Percentiles rank a stretch among this genome's conserved stretches.
Conservation (phyloP, 2,113 vertebrate species). For the Apteryx owenii region DNA sequence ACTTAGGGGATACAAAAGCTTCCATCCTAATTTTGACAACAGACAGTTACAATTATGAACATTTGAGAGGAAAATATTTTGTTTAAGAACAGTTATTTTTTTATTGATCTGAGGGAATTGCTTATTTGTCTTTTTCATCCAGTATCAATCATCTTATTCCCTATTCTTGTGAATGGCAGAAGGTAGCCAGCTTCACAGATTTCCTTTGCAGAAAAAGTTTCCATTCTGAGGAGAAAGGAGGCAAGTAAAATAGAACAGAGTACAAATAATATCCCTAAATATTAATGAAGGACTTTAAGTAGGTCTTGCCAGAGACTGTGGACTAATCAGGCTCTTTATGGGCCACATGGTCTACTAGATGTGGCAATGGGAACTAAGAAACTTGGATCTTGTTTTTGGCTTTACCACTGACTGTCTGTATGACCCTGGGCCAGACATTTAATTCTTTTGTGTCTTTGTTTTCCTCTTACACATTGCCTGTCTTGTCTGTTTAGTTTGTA, state of each 20-base stretch:
- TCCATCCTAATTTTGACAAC: not conserved
- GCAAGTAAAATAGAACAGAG: not conserved
- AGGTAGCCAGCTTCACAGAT: not conserved
- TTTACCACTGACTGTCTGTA: slow-evolving; percentile 19
- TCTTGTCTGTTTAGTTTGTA: slow-evolving; percentile 35
- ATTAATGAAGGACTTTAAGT: not conserved
- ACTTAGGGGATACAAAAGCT: not conserved
- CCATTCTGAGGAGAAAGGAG: not conserved
- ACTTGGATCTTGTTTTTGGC: slow-evolving; percentile 40
- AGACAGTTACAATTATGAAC: not conserved
- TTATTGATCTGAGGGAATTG: not conserved
- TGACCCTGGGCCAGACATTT: slow-evolving; percentile 16
- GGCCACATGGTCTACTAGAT: not conserved
- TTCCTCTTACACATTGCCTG: slow-evolving; percentile 2
- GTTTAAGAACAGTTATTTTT: not conserved
- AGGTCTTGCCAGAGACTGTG: slow-evolving; percentile 8
- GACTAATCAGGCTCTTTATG: slow-evolving; percentile 1
- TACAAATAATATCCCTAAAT: not conserved
- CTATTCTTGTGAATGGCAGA: not conserved
- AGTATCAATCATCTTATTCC: not conserved
- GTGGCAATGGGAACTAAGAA: not conserved
- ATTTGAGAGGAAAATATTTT: not conserved
- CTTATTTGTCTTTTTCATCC: not conserved
- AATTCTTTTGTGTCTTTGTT: slow-evolving; percentile 40
- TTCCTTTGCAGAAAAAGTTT: not conserved